Base-by-base conservation (phyloP, 2,113 vertebrate species). In the Onychostoma macrolepis region DNA sequence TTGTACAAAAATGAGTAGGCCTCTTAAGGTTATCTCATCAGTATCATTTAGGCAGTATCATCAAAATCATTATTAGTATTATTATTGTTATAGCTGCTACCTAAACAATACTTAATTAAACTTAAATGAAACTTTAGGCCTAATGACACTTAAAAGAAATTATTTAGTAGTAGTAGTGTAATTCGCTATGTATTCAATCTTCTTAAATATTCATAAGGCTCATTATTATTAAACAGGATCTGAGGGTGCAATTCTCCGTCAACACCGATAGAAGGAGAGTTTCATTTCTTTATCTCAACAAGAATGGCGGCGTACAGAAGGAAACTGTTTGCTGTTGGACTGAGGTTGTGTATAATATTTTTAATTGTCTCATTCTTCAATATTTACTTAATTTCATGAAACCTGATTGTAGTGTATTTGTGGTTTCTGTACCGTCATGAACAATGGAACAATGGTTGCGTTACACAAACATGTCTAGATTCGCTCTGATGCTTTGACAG, bases 231-330 rank as follows among this genome's bases (percentile, higher is more conserved):
- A 24, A 58, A 58, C 21, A 58, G 30, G 1, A 71, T 17, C 24
- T 30, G 3, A 15, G 17, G 61, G 26, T 69, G 63, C 12, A 83
- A 21, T 83, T 50, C 63, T 69, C 33, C 1, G 6, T 83, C 38
- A 30, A n/a, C 58, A 11, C 75, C 80, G 26, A 45, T 28, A 50
- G 80, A 7, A 26, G 63, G 80, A 45, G 41, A 24, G 33, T 2
- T 61, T 63, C 10, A 61, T n/a, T 3, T 33, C 79, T 30, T 36
- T 3, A 80, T 63, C 36, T 50, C 5, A 33, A 45, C n/a, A 80
- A 88, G 58, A n/a, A 92, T 92, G 91, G 90, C 88, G 80, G 86
- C 88, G 38, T 87, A 77, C 85, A 71, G 89, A 33, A 87, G 86
- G 24, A 78, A 36, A 6, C 6, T 75, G 3, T 12, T 89, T 10